These are phyloP conservation scores for Agriopis leucophaearia DNA, from an alignment of 2,888 invertebrate species.

Conservation along the genomic window DNA sequence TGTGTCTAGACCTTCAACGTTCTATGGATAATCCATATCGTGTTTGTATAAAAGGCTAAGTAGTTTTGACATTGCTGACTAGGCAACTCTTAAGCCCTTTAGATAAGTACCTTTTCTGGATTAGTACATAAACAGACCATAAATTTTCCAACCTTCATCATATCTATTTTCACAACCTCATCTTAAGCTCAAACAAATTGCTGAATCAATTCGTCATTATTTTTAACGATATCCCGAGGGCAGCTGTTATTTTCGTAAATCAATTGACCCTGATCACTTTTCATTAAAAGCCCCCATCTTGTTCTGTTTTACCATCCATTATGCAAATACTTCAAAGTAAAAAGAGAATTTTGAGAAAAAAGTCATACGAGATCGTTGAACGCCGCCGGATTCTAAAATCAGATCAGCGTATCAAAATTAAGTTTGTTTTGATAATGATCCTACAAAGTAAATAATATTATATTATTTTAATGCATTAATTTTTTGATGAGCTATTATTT, in stretches of 20 bases:
- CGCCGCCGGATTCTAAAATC: not conserved
- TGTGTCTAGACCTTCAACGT: too few species aligned
- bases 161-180: not conserved
- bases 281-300: constrained; percentile 8
- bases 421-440: not conserved
- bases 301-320: not conserved
- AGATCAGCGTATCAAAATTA: not conserved
- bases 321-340: constrained; percentile 13
- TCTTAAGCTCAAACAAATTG: too few species aligned
- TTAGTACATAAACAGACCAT: not conserved
- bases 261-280: constrained; percentile 14
- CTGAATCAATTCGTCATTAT: constrained; percentile 7
- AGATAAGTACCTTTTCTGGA: too few species aligned
- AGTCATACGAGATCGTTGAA: not conserved
- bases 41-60: too few species aligned
- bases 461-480: not conserved
- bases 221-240: constrained; percentile 14
- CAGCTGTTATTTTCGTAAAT: constrained; percentile 1
- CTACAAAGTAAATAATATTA: not conserved
- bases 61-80: too few species aligned
- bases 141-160: not conserved
- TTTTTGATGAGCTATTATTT: not conserved
- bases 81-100: too few species aligned
- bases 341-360: not conserved
- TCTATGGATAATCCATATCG: too few species aligned